A percentile compares a stretch with the other conserved stretches of the same genome.
phyloP scores from a whole-genome alignment of 2,888 invertebrate species.

The Incurvaria masculella region DNA sequence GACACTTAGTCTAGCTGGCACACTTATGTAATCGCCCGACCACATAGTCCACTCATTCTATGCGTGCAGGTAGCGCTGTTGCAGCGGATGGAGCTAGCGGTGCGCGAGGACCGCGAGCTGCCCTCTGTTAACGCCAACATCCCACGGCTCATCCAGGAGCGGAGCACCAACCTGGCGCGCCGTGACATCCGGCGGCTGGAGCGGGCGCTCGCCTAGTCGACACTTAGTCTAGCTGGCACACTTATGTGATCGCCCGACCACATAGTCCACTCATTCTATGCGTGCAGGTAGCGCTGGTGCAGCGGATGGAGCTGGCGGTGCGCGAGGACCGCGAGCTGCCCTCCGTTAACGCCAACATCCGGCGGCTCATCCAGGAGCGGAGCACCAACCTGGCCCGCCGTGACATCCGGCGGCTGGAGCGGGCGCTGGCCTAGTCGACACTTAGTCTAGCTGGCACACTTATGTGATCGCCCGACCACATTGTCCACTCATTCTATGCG shows the following conservation, averaged over 20 bases:
- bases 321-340: constrained; percentile 62
- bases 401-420: background rate
- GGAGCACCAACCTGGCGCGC: constrained; percentile 24
- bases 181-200: background rate
- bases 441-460: no score
- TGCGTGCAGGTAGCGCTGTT: constrained; percentile 74
- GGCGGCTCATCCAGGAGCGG: constrained; percentile 38
- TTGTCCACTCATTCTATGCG: no score
- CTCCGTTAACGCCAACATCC: constrained; percentile 83
- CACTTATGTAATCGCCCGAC: no score
- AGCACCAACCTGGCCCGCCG: constrained; percentile 22
- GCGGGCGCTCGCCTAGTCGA: no score
- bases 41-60: no score
- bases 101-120: constrained; percentile 60
- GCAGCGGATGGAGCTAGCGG: constrained; percentile 79
- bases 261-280: no score
- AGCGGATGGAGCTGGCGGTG: constrained; percentile 79
- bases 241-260: no score
- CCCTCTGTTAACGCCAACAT: constrained; percentile 85
- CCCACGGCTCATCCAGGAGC: constrained; percentile 43
- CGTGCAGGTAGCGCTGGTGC: constrained; percentile 63
- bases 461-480: no score
- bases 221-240: no score
- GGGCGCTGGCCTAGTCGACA: no score
- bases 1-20: no score